Conservation (phyloP, 1,140 invertebrate species). For the Magallana gigas region DNA sequence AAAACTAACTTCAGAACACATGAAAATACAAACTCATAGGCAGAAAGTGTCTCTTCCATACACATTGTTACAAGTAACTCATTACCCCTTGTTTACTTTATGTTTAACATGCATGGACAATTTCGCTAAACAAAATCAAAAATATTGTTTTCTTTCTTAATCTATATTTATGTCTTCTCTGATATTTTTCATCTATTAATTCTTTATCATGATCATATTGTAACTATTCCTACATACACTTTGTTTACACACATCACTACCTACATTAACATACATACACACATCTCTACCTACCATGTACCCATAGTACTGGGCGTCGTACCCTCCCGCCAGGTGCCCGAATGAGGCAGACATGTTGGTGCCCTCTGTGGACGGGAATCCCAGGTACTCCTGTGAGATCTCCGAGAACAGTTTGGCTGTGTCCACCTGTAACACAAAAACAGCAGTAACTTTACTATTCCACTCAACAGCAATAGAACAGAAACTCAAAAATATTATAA, state of each 20-base stretch:
- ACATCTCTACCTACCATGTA: conserved; percentile 79
- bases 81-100: too few relatives aligned
- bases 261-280: too few relatives aligned
- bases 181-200: too few relatives aligned
- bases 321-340: conserved; percentile 81
- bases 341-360: conserved; percentile 82
- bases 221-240: too few relatives aligned
- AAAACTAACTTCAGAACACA: neutral
- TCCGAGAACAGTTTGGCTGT: conserved; percentile 78
- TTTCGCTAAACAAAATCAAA: too few relatives aligned
- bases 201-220: too few relatives aligned
- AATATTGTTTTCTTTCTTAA: too few relatives aligned
- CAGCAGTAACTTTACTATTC: neutral
- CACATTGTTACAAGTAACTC: too few relatives aligned
- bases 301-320: conserved; percentile 83
- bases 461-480: neutral
- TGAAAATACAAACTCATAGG: too few relatives aligned
- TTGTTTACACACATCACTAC: conserved; percentile 40
- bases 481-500: neutral
- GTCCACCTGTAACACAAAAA: conserved; percentile 72
- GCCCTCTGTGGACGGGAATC: conserved; percentile 78
- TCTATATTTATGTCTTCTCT: too few relatives aligned
- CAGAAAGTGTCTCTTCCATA: too few relatives aligned
- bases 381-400: conserved; percentile 78
- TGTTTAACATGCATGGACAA: too few relatives aligned